Evolutionary conservation across 1,140 invertebrate species (phyloP), one percentile per base, ranked within the genome.

Genomic region (Argopecten irradians): DNA sequence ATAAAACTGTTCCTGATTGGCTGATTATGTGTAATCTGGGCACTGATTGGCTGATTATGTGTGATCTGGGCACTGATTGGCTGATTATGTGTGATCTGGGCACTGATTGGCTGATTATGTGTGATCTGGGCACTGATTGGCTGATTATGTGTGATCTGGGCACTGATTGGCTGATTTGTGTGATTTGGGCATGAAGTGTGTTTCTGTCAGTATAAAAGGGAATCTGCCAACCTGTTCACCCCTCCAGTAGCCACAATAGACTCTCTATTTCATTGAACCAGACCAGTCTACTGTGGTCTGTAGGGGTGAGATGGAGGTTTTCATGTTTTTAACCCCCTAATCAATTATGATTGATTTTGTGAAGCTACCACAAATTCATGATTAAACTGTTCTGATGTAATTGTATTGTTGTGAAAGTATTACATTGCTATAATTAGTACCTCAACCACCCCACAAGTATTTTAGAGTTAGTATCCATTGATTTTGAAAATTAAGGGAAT

Each of bases 251-350:
- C 55, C 55, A 71, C 55, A 71, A 71, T 71, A 71, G 55, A 71
- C 55, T 71, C 55, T 71, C 55, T 71, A 71, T 71, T 71, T n/a
- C 55, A 71, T 71, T 71, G 55, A 71, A 71, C 55, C 55, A 71
- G 55, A 71, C 55, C 55, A 71, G 55, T 71, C 55, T 71, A 71
- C 55, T 71, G 55, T 71, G 55, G 55, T 71, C 55, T 71, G 55
- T 28, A 71, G 55, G 55, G 55, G 55, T 71, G 55, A 71, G 55
- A 71, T n/a, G 28, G 28, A 71, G 55, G 55, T 71, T 71, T 71
- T 71, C n/a, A 71, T 28, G 55, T 71, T 71, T 71, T 71, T n/a
- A 71, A 71, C 55, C 55, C 55, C 36, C 55, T 28, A 71, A n/a
- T 71, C n/a, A 71, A n/a, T 16, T 28, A 71, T 39, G 36, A 5